A percentile compares a stretch with the other conserved stretches of the same genome.
These are phyloP conservation scores for Enteromius afrohamiltoni DNA, from an alignment of 2,797 vertebrate genomes.

Conservation along the genomic window DNA sequence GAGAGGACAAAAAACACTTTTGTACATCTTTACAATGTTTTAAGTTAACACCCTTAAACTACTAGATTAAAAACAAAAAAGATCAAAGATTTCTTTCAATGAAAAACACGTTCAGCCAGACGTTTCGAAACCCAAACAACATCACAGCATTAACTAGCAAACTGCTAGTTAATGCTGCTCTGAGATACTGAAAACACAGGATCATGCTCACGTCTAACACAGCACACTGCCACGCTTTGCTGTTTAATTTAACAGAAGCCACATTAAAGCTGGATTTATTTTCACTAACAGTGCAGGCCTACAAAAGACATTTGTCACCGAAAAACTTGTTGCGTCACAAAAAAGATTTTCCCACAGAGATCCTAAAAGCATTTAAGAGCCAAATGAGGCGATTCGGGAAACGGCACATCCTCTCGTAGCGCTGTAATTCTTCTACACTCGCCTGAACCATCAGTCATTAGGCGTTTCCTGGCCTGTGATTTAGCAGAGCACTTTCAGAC, in stretches of 20 bases:
- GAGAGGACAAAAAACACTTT: not conserved
- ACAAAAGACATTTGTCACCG: not conserved
- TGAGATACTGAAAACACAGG: too few relatives aligned
- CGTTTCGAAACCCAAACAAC: too few relatives aligned
- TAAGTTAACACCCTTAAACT: not conserved
- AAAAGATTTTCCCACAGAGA: not conserved
- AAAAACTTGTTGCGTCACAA: not conserved
- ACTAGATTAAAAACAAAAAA: not conserved
- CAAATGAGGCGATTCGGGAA: slow-evolving; percentile 1
- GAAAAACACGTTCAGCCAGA: too few relatives aligned
- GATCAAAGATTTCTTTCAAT: too few relatives aligned
- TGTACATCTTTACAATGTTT: not conserved
- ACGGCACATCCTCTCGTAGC: slow-evolving; percentile 24
- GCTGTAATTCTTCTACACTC: not conserved
- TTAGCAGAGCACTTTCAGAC: slow-evolving; percentile 22
- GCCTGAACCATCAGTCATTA: slow-evolving; percentile 4
- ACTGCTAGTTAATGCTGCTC: too few relatives aligned
- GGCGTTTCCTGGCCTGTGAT: slow-evolving; percentile 36
- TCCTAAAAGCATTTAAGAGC: not conserved
- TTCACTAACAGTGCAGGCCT: not conserved
- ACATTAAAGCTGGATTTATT: not conserved
- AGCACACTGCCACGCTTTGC: not conserved
- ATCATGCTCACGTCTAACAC: not conserved
- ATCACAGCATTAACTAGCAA: too few relatives aligned
- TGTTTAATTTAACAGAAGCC: not conserved